Evolutionary conservation across 1,140 invertebrate species (phyloP), one percentile per base, ranked within the genome.

Genomic region (Macrosteles quadrilineatus): DNA sequence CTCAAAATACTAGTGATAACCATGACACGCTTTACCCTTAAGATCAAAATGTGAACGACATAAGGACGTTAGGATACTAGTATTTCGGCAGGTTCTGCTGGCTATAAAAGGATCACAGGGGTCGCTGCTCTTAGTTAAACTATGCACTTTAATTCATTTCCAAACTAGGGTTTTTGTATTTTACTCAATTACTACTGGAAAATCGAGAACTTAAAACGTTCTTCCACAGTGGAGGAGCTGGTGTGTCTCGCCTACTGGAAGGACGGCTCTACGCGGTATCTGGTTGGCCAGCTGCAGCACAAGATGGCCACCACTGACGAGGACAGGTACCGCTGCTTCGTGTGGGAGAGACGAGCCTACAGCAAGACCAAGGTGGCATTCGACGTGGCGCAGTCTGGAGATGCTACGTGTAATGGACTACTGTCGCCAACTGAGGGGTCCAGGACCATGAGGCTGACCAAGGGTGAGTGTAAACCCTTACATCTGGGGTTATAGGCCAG

Each of bases 201-300:
- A n/a, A n/a, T n/a, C n/a, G n/a, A n/a, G n/a, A n/a, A n/a, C n/a
- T n/a, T n/a, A n/a, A n/a, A n/a, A n/a, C 23, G 17, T 53, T 4
- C 47, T 19, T 19, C 23, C 23, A 53, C 53, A 94, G 92, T 90
- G 67, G 91, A 94, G 78, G 91, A 93, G 80, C 80, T 94, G 29
- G 86, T 90, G 76, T 95, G 93, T 76, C 80, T 94, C 47, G 93
- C 91, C 0, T 87, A 87, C 17, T 95, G 93, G 93, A 93, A 91
- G 78, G 92, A 95, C 78, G 91, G 92, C 45, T 92, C 90, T 63
- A 87, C 88, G 9, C 84, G 88, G 70, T 95, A 94, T 79, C 83
- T 95, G 32, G 90, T 95, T 43, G 92, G 91, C 0, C 85, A 85
- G 79, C 76, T 87, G 76, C 80, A 81, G 68, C 80, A 85, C 76